Base-by-base conservation (phyloP, 2,797 vertebrate species). In the Spatula clypeata region DNA sequence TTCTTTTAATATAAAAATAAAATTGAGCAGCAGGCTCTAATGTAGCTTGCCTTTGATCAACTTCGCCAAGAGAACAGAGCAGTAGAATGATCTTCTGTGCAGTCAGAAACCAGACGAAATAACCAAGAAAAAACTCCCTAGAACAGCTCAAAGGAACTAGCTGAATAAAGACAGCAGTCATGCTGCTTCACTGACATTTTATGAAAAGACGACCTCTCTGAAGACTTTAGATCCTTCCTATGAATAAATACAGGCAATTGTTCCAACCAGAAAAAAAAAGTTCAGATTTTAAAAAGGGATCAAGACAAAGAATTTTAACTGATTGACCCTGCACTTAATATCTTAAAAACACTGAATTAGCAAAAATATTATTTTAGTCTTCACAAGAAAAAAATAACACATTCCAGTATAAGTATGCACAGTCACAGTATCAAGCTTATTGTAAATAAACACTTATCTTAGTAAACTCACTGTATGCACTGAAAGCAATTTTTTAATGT, bases 151-250 rank as follows among this genome's bases (percentile, higher is more conserved):
- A 87, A 96, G 53, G 36, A 34, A 40, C 71, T 60, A 74, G 34
- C 75, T 88, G 93, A 94, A 94, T 87, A 94, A 94, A 87, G 79
- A 76, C 31, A 95, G 85, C 8, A 74, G 61, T 57, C 87, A 38
- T 57, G 79, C 89, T 90, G 94, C 60, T 93, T 92, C 54, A 31
- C 60, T 89, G 77, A 85, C 71, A 85, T 89, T 92, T 87, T 60
- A 51, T 70, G 64, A 79, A 92, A 84, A 73, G 91, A 76, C 45
- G 14, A 89, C 84, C 79, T 76, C 88, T 85, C 83, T 53, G 71
- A 82, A 90, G 79, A 45, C 55, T 85, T 80, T 44, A 64, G 32
- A 75, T 72, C n/a, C 80, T 74, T 87, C 45, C 51, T 51, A 27
- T 19, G 67, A 89, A 82, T 44, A 93, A 38, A 71, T 21, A 77